Conservation (phyloP, 2,797 vertebrate species). For the Rhabdophis nuchalis region DNA sequence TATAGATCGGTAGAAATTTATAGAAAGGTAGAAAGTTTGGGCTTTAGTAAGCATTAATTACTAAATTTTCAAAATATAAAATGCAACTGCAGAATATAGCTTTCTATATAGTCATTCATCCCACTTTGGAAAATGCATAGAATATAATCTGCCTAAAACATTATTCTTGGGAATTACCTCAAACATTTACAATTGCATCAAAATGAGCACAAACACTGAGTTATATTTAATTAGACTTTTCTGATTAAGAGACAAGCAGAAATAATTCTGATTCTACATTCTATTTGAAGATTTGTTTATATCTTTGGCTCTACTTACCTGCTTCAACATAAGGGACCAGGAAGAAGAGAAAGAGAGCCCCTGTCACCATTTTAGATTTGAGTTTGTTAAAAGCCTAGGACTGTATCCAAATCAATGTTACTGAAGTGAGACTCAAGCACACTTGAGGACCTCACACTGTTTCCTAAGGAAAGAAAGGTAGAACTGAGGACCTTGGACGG, state of each 20-base stretch:
- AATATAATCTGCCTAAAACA: background rate
- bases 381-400: background rate
- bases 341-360: background rate
- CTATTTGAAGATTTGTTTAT: background rate
- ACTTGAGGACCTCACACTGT: no score
- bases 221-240: background rate
- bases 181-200: background rate
- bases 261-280: background rate
- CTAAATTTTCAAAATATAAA: background rate
- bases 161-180: background rate
- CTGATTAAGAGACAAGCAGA: background rate
- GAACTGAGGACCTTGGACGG: conserved; percentile 2
- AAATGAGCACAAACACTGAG: background rate
- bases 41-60: background rate
- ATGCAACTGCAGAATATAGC: background rate
- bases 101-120: background rate
- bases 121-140: background rate
- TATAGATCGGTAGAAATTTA: background rate
- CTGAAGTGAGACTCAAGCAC: background rate
- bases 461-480: background rate
- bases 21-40: background rate
- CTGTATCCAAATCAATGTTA: background rate
- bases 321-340: background rate
- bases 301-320: background rate
- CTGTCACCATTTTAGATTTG: background rate